phyloP scores from a whole-genome alignment of 1,140 invertebrate species.

The Elymnias hypermnestra region DNA sequence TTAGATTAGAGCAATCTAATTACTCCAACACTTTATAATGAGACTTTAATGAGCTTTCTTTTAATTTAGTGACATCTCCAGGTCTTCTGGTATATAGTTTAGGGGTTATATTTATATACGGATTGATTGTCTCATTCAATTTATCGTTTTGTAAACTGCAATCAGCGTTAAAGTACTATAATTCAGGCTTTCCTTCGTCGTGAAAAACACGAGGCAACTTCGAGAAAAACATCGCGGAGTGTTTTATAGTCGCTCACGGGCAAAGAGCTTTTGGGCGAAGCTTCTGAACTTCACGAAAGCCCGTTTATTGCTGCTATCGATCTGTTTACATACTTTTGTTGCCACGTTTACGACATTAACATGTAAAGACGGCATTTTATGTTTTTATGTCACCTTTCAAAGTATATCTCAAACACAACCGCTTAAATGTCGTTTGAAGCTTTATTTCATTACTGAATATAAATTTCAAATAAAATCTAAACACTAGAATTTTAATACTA shows the following conservation, averaged over 20 bases:
- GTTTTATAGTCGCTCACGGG: conserved; percentile 5
- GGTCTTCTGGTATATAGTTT: no score
- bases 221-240: conserved; percentile 12
- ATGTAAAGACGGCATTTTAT: neutral
- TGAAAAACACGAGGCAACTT: conserved; percentile 11
- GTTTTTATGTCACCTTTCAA: neutral
- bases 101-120: no score
- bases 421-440: no score
- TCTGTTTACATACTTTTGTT: conserved; percentile 60
- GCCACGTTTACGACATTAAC: neutral
- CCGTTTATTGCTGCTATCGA: conserved; percentile 43
- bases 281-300: conserved; percentile 15
- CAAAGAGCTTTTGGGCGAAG: conserved; percentile 11
- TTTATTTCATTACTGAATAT: no score
- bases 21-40: no score
- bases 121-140: neutral
- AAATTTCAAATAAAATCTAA: no score
- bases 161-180: conserved; percentile 10
- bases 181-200: conserved; percentile 11
- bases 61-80: no score
- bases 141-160: conserved; percentile 9
- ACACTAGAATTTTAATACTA: no score
- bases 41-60: no score
- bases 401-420: no score
- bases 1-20: no score